Percentiles rank a stretch among this genome's conserved stretches.
These are phyloP conservation scores for Ommatoiulus sabulosus DNA, from an alignment of 2,888 invertebrate species.

Conservation along the genomic window DNA sequence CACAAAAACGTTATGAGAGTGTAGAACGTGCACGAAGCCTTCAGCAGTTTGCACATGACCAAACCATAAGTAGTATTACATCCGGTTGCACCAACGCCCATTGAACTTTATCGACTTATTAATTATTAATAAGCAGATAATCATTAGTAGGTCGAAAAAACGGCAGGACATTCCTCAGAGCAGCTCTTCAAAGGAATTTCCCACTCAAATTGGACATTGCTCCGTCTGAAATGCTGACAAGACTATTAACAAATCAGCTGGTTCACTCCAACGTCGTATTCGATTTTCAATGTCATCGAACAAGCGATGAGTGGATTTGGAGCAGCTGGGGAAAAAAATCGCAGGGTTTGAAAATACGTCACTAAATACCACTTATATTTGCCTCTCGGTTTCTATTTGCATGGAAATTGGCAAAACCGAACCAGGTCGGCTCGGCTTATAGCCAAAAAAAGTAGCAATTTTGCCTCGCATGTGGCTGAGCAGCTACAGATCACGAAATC, in stretches of 20 bases:
- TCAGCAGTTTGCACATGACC: background rate
- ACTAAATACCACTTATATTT: background rate
- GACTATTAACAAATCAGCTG: background rate
- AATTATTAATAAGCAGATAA: too few species aligned
- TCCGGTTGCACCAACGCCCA: too few species aligned
- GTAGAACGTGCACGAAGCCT: background rate
- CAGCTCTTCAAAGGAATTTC: background rate
- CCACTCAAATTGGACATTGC: background rate
- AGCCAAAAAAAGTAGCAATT: background rate
- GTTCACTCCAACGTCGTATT: background rate
- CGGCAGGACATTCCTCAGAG: background rate
- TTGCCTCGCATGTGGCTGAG: background rate
- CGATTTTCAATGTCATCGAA: constrained; percentile 21
- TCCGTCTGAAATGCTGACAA: background rate
- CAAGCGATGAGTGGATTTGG: background rate
- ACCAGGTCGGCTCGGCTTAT: background rate
- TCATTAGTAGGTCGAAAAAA: background rate
- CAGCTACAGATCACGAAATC: background rate
- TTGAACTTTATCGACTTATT: too few species aligned
- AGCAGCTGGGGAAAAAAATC: background rate
- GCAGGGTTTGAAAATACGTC: background rate
- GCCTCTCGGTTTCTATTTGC: background rate
- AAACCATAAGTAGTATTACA: background rate
- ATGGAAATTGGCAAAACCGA: background rate
- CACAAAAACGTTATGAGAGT: background rate